Base-by-base conservation (phyloP, 1,140 invertebrate species). In the Conus ventricosus region DNA sequence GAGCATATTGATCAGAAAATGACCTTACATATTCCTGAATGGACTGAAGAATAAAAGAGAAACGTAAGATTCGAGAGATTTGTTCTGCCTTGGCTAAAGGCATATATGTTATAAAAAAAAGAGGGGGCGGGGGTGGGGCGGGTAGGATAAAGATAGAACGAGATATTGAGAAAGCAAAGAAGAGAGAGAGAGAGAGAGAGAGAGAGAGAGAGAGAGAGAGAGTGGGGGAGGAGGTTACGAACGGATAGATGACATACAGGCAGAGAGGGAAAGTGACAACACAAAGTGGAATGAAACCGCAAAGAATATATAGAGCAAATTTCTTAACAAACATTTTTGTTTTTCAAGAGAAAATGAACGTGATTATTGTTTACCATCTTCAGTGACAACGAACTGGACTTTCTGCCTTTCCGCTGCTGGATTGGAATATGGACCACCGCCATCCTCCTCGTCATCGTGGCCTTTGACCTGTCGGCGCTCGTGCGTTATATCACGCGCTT, bases 401-500 rank as follows among this genome's bases (percentile, higher is more conserved):
- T 99, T 93, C 97, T 99, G 96, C 97, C 98, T 3, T 98, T 99
- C 93, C 97, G 98, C 57, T 92, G 95, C 53, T 99, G 99, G 97
- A 99, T 99, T 90, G 98, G 99, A n/a, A 96, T 98, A 39, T 99
- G 99, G 99, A 98, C 97, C 63, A 96, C 97, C 1, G 88, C 98
- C 25, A 98, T 99, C 94, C 95, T 99, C 80, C 88, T 99, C 39
- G 96, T 98, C 51, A 96, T 99, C 91, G 98, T 99, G 71, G 98
- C 99, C 3, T 97, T 99, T 57, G 99, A 99, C 96, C 98, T 98
- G 1, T 99, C 98, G 94, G 98, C 98, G 89, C 96, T 99, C 84
- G 99, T 99, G 20, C 99, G 98, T 94, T 99, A 99, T 94, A 99
- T 99, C 88, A 99, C 99, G 17, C 97, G 99, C 76, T 99, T 99